These are phyloP conservation scores for Leptonema lineaticorne DNA, from an alignment of 1,140 invertebrate species.

Conservation along the genomic window DNA sequence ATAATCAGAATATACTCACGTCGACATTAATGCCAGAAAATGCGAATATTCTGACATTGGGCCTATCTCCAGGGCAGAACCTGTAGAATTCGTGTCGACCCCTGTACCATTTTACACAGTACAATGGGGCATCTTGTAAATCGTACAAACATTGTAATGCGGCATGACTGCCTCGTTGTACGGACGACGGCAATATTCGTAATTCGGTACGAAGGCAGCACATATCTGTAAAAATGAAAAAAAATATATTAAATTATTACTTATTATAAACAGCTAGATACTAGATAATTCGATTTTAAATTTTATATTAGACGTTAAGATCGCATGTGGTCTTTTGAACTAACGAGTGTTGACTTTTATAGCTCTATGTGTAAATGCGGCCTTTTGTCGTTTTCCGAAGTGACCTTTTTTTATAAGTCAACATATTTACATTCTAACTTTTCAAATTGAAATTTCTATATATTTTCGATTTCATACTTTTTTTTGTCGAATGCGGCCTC, in stretches of 20 bases:
- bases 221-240: slow-evolving; percentile 44
- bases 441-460: too few relatives aligned
- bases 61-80: slow-evolving; percentile 65
- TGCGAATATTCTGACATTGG: slow-evolving; percentile 65
- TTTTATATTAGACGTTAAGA: too few relatives aligned
- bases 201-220: slow-evolving; percentile 53
- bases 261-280: neutral
- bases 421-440: too few relatives aligned
- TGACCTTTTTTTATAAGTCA: too few relatives aligned
- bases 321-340: too few relatives aligned
- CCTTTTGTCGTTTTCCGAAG: too few relatives aligned
- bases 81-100: slow-evolving; percentile 70
- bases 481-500: too few relatives aligned
- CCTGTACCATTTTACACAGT: slow-evolving; percentile 73
- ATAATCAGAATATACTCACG: slow-evolving; percentile 59
- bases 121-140: slow-evolving; percentile 67
- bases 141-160: slow-evolving; percentile 67
- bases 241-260: slow-evolving; percentile 5
- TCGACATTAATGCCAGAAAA: slow-evolving; percentile 67
- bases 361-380: too few relatives aligned
- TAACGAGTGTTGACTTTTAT: too few relatives aligned
- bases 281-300: neutral
- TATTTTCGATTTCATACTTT: too few relatives aligned
- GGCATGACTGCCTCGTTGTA: slow-evolving; percentile 51
- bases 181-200: slow-evolving; percentile 51